Conservation (phyloP, 2,888 invertebrate genomes). For the Agriopis aurantiaria region DNA sequence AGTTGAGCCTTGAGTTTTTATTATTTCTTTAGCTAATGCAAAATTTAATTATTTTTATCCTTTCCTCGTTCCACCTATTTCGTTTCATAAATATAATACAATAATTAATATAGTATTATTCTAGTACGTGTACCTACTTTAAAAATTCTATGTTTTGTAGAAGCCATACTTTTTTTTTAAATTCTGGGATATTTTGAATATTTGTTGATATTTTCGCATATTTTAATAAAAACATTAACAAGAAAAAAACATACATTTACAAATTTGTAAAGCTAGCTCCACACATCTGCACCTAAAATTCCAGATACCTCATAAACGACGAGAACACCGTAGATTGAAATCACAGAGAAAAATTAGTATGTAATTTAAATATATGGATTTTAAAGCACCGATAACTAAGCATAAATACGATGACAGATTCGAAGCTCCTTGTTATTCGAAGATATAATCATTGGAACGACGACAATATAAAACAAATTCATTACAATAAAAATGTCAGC, state of each 20-base stretch:
- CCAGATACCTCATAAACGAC: background rate
- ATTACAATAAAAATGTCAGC: conserved; percentile 82
- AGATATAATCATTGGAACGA: conserved; percentile 42
- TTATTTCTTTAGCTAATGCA: too few relatives aligned
- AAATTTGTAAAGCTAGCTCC: background rate
- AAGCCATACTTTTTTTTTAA: too few relatives aligned
- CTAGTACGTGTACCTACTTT: too few relatives aligned
- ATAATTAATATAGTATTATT: too few relatives aligned
- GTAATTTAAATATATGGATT: conserved; percentile 24
- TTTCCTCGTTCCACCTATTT: too few relatives aligned
- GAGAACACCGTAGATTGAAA: conserved; percentile 11
- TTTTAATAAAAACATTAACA: too few relatives aligned
- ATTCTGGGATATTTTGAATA: too few relatives aligned
- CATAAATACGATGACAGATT: conserved; percentile 29
- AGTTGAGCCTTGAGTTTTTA: background rate
- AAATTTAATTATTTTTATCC: background rate
- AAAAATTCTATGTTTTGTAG: too few relatives aligned
- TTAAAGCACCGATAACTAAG: conserved; percentile 30
- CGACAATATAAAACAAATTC: conserved; percentile 72
- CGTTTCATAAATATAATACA: too few relatives aligned
- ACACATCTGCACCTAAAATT: background rate
- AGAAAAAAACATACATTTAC: background rate
- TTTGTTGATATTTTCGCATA: too few relatives aligned
- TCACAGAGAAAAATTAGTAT: conserved; percentile 17
- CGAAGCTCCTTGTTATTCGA: conserved; percentile 41